phyloP scores from a whole-genome alignment of 1,140 invertebrate species.

The Potamilus streckersoni region DNA sequence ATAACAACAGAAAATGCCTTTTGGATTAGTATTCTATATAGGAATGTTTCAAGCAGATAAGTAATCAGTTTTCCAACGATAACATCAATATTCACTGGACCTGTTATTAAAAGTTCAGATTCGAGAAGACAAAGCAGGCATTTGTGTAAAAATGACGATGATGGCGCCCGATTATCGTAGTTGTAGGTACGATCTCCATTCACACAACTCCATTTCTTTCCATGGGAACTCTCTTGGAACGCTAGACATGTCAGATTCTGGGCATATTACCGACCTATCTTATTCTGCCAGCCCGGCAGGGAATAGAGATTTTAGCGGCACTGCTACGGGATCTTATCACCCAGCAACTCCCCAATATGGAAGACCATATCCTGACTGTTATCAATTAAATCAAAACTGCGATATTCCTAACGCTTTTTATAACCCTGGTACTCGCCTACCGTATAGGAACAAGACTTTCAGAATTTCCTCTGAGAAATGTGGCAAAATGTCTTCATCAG shows the following conservation, averaged over 20 bases:
- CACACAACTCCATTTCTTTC: constrained; percentile 28
- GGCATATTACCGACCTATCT: constrained; percentile 59
- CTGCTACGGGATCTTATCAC: constrained; percentile 29
- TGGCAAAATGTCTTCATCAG: constrained; percentile 5
- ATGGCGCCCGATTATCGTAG: constrained; percentile 63
- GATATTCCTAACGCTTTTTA: constrained; percentile 8
- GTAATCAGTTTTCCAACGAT: too few relatives aligned
- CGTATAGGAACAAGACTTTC: constrained; percentile 8
- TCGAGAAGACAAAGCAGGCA: too few relatives aligned
- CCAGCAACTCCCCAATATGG: constrained; percentile 28
- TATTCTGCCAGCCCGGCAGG: constrained; percentile 43
- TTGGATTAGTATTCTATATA: too few relatives aligned
- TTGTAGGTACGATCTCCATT: constrained; percentile 57
- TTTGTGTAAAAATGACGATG: constrained; percentile 47
- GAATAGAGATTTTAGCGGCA: constrained; percentile 35
- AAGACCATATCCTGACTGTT: constrained; percentile 23
- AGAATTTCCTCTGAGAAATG: background rate
- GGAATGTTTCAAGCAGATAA: too few relatives aligned
- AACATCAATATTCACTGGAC: too few relatives aligned
- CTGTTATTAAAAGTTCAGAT: too few relatives aligned
- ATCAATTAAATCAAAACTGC: constrained; percentile 11
- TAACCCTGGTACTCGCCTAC: constrained; percentile 8
- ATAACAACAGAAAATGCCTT: too few relatives aligned
- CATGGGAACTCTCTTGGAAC: constrained; percentile 11
- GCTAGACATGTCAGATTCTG: constrained; percentile 44